These are phyloP conservation scores for Lytechinus pictus DNA, from an alignment of 35 echinoderm and acorn worm genomes.

Conservation along the genomic window DNA sequence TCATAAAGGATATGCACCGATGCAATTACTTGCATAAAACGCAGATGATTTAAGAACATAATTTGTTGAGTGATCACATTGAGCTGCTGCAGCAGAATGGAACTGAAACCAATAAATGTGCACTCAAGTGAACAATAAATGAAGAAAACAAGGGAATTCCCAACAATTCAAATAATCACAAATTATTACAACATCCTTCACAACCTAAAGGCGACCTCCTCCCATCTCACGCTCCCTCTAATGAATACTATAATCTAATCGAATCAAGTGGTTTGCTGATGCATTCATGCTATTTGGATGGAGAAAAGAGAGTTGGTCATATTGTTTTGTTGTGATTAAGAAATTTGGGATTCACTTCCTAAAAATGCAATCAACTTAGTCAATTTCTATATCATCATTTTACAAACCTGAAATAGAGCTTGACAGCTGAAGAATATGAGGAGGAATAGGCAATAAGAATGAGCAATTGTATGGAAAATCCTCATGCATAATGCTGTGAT, in stretches of 20 bases:
- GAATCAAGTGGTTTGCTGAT: background rate
- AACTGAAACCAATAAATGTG: background rate
- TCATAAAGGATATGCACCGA: too few relatives aligned
- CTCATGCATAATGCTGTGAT: background rate
- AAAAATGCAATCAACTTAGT: too few relatives aligned
- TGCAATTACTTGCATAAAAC: too few relatives aligned
- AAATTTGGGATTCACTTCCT: too few relatives aligned
- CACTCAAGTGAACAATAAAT: background rate
- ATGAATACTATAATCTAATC: background rate
- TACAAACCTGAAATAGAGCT: background rate
- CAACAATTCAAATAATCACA: background rate
- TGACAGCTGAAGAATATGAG: background rate
- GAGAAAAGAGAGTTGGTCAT: too few relatives aligned
- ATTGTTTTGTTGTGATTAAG: too few relatives aligned
- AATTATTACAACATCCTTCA: too few relatives aligned
- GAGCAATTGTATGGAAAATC: background rate
- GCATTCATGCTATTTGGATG: too few relatives aligned
- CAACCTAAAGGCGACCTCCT: background rate
- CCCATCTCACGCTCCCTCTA: background rate
- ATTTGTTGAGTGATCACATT: background rate
- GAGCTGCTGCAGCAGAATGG: background rate
- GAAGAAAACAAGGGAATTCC: background rate
- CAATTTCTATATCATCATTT: too few relatives aligned
- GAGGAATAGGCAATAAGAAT: background rate
- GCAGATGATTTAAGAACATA: too few relatives aligned